A percentile compares a stretch with the other conserved stretches of the same genome.
These are phyloP conservation scores for Lepidocyrtoides sp. DNA, from an alignment of 2,888 invertebrate genomes.

Conservation along the genomic window DNA sequence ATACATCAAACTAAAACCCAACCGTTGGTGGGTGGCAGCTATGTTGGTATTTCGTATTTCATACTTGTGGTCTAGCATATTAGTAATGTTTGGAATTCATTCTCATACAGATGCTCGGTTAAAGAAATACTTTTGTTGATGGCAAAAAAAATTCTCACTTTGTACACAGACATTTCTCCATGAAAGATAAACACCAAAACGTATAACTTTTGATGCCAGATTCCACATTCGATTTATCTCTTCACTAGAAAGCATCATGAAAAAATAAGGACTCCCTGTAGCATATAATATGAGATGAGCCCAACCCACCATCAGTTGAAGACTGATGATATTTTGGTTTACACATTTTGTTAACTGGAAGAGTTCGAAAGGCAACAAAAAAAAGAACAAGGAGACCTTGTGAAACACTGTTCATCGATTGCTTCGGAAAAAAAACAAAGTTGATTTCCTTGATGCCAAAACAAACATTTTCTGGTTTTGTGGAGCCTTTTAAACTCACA, in stretches of 20 bases:
- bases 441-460: slow-evolving; percentile 19
- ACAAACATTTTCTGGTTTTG: slow-evolving; percentile 49
- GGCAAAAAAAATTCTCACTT: slow-evolving; percentile 9
- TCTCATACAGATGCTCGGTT: neutral
- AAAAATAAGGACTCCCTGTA: neutral
- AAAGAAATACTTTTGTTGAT: neutral
- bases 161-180: neutral
- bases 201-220: neutral
- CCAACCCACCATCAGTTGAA: neutral
- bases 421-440: neutral
- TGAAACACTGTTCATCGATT: slow-evolving; percentile 63
- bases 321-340: neutral
- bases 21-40: too few relatives aligned
- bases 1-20: neutral
- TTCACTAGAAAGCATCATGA: neutral
- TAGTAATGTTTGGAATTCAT: neutral
- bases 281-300: neutral
- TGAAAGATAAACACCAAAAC: neutral
- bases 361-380: neutral
- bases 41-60: neutral
- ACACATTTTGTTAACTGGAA: neutral
- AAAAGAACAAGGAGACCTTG: slow-evolving; percentile 29
- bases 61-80: slow-evolving; percentile 4
- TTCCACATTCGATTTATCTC: neutral
- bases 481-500: neutral